Evolutionary conservation across 2,797 vertebrate genomes (phyloP).

Genomic region (Coregonus ussuriensis): DNA sequence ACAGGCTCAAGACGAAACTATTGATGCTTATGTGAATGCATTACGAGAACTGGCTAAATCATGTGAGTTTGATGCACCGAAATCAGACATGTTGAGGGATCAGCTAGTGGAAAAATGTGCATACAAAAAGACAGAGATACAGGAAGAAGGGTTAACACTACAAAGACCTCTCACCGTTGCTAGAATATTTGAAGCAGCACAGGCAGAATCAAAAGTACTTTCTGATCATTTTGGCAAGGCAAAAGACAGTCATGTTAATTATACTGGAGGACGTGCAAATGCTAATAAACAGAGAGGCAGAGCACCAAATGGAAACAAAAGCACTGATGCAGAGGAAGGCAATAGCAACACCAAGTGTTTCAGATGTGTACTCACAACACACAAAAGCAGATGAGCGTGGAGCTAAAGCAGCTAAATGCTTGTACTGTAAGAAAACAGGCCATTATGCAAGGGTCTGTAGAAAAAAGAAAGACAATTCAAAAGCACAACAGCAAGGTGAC

Average conservation of each 20-base stretch:
- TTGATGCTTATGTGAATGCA: conserved; percentile 7
- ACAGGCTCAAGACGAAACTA: conserved; percentile 26
- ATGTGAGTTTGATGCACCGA: conserved; percentile 25
- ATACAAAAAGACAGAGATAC: conserved; percentile 21
- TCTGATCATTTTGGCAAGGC: conserved; percentile 6
- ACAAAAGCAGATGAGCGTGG: conserved; percentile 30
- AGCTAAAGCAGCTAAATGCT: conserved; percentile 24
- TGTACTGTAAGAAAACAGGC: conserved; percentile 23
- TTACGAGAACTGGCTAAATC: conserved; percentile 30
- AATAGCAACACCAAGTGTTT: conserved; percentile 24
- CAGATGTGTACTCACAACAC: conserved; percentile 26
- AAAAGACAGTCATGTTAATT: conserved; percentile 23
- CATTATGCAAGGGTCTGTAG: conserved; percentile 14
- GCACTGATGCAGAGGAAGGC: not conserved
- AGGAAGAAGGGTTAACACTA: conserved; percentile 23
- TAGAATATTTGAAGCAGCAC: conserved; percentile 23
- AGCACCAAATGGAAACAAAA: not conserved
- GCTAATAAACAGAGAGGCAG: not conserved
- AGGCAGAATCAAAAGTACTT: conserved; percentile 23
- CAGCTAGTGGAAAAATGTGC: conserved; percentile 27
- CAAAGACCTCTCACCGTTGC: conserved; percentile 19
- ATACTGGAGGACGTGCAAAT: conserved; percentile 5
- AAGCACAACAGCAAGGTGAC: no score
- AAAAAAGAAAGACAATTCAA: not conserved
- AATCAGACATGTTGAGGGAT: conserved; percentile 28